Percentiles rank a stretch among this genome's conserved stretches.
Conservation (phyloP, 2,797 vertebrate species). For the Sebastes hubbsi region DNA sequence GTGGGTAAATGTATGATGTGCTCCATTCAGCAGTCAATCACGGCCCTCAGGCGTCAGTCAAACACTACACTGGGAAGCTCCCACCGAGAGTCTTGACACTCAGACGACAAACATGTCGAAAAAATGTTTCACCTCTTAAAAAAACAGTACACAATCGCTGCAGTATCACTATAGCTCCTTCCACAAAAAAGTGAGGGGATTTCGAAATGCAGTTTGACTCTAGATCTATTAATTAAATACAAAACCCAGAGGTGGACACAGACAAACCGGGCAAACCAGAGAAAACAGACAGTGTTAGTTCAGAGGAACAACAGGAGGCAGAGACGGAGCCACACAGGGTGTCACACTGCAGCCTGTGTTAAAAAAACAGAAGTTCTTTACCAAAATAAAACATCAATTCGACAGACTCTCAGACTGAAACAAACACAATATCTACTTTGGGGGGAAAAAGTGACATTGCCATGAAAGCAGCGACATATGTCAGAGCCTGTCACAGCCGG, state of each 20-base stretch:
- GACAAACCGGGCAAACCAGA: neutral
- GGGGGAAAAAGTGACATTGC: neutral
- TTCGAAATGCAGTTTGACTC: neutral
- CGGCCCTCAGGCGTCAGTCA: neutral
- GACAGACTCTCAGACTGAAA: neutral
- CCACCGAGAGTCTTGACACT: neutral
- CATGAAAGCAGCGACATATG: neutral
- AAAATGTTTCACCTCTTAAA: neutral
- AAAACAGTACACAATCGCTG: neutral
- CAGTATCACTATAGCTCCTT: neutral
- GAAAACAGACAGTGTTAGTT: neutral
- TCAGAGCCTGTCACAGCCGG: neutral
- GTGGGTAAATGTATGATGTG: too few relatives aligned
- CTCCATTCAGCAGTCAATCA: neutral
- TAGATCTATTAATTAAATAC: neutral
- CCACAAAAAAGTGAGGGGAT: neutral
- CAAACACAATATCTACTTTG: neutral
- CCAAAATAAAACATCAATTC: neutral
- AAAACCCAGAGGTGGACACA: neutral
- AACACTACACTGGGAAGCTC: neutral
- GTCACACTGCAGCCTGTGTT: neutral
- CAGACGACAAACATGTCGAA: neutral
- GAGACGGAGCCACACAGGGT: neutral
- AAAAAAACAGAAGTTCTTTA: neutral
- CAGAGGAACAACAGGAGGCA: neutral